These are phyloP conservation scores for Ochropleura plecta DNA, from an alignment of 2,888 invertebrate species.

Conservation along the genomic window DNA sequence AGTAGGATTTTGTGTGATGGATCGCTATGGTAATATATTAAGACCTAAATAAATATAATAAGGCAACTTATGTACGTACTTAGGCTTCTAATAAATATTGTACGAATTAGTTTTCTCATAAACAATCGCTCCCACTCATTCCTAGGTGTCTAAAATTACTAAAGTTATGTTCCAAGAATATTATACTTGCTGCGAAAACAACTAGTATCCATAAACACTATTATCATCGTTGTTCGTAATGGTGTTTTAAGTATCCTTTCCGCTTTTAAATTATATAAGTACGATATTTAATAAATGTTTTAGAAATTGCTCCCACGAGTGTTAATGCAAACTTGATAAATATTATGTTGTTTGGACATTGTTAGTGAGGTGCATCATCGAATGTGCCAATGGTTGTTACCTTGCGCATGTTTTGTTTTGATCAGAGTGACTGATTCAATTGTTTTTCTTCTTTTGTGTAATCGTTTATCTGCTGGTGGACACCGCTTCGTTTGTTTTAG, in stretches of 20 bases:
- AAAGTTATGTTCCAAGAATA: conserved; percentile 31
- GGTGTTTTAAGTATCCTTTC: conserved; percentile 36
- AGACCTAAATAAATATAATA: not conserved
- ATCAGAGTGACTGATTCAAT: not conserved
- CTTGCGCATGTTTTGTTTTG: conserved; percentile 29
- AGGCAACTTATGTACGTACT: conserved; percentile 7
- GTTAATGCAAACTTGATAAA: conserved; percentile 8
- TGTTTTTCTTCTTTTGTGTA: not conserved
- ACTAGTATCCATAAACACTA: conserved; percentile 46
- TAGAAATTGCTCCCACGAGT: conserved; percentile 25
- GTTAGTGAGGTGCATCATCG: not conserved
- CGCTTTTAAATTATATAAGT: conserved; percentile 18
- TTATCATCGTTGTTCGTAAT: conserved; percentile 35
- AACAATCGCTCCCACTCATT: conserved; percentile 28
- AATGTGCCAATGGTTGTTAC: not conserved
- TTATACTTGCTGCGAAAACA: conserved; percentile 20
- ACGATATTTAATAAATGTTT: conserved; percentile 17
- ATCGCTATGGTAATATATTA: conserved; percentile 13
- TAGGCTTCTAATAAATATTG: not conserved
- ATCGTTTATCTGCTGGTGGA: not conserved
- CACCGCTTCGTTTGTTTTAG: not conserved
- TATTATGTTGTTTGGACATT: conserved; percentile 25
- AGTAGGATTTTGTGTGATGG: conserved; percentile 12
- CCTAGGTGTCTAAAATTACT: conserved; percentile 31
- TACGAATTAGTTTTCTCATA: conserved; percentile 12